These are phyloP conservation scores for Drosophila pruinosa DNA, from an alignment of 1,140 invertebrate genomes.

Conservation along the genomic window DNA sequence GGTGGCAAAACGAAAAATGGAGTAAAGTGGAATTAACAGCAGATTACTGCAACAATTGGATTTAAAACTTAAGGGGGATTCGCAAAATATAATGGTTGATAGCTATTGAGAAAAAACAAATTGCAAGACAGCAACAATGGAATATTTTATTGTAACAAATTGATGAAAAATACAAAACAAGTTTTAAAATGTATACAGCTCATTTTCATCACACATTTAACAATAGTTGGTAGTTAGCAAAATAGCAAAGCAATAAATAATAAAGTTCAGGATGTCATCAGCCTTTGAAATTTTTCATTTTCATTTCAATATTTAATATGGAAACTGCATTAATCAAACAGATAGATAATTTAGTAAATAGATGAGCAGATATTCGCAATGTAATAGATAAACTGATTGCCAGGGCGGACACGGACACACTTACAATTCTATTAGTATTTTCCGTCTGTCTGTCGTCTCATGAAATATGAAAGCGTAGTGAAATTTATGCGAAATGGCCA, in stretches of 20 bases:
- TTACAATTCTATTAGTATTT: conserved; percentile 31
- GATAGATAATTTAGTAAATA: not conserved
- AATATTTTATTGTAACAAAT: no score
- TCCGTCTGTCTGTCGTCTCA: conserved; percentile 34
- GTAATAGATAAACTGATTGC: conserved; percentile 6
- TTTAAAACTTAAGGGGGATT: no score
- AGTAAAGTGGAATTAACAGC: no score
- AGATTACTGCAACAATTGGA: no score
- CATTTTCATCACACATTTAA: no score
- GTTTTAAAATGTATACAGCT: no score
- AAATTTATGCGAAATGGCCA: conserved; percentile 46
- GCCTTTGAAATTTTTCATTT: not conserved
- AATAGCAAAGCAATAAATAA: not conserved
- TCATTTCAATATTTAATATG: not conserved
- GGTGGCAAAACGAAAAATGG: not conserved
- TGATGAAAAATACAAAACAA: no score
- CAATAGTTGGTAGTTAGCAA: no score
- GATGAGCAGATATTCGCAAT: not conserved
- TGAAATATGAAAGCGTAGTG: conserved; percentile 58
- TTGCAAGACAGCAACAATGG: no score
- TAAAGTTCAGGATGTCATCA: not conserved
- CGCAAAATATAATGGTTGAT: no score
- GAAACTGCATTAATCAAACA: conserved; percentile 1
- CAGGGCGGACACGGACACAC: not conserved
- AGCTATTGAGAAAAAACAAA: no score